These are phyloP conservation scores for Penaeus chinensis DNA, from an alignment of 1,140 invertebrate genomes.

Conservation along the genomic window DNA sequence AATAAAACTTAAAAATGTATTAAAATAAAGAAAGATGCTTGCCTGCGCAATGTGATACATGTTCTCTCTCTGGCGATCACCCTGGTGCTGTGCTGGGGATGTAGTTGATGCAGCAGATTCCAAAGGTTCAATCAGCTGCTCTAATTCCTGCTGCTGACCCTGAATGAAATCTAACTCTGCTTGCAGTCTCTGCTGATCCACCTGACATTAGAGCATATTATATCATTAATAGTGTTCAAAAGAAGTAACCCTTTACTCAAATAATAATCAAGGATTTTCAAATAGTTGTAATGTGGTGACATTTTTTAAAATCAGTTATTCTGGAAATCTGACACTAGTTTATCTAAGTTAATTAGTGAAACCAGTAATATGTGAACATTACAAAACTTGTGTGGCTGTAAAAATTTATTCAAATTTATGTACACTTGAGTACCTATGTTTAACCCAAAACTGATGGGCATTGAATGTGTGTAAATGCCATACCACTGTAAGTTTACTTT, in stretches of 20 bases:
- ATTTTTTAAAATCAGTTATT: too few species aligned
- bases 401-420: too few species aligned
- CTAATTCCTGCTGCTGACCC: slow-evolving; percentile 91
- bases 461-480: too few species aligned
- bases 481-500: too few species aligned
- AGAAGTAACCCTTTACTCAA: not conserved
- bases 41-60: slow-evolving; percentile 69
- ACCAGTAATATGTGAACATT: too few species aligned
- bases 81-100: slow-evolving; percentile 67
- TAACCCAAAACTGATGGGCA: not conserved
- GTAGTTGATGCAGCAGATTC: slow-evolving; percentile 74
- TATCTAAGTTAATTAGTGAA: too few species aligned
- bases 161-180: slow-evolving; percentile 95
- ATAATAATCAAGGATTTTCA: not conserved
- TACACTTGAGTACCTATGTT: not conserved
- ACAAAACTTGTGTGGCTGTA: too few species aligned
- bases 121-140: slow-evolving; percentile 85
- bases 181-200: slow-evolving; percentile 89
- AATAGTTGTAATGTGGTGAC: not conserved
- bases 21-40: too few species aligned
- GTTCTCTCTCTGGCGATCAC: slow-evolving; percentile 90
- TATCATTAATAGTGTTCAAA: not conserved
- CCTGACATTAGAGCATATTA: slow-evolving; percentile 75
- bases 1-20: too few species aligned
- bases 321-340: too few species aligned